Percentiles rank a stretch among this genome's conserved stretches.
phyloP scores from a whole-genome alignment of 2,888 invertebrate species.

The Branchinecta sandiegonensis region DNA sequence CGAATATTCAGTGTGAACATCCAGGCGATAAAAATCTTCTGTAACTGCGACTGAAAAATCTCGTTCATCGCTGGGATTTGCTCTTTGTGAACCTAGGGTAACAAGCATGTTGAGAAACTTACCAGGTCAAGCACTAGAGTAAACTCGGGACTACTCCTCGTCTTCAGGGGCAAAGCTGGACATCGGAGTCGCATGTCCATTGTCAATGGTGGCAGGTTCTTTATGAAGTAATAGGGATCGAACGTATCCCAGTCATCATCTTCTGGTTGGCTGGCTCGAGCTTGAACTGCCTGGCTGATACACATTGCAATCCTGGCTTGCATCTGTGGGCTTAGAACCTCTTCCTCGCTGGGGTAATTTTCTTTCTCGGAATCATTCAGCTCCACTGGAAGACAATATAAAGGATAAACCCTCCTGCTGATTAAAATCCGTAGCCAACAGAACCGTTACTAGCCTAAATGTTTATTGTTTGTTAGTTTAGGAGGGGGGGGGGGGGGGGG shows the following conservation, averaged over 20 bases:
- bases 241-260: slow-evolving; percentile 60
- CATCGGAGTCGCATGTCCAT: slow-evolving; percentile 56
- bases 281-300: not conserved
- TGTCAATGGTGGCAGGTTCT: slow-evolving; percentile 68
- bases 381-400: not conserved
- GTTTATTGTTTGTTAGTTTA: no score
- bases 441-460: no score
- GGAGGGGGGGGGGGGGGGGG: no score
- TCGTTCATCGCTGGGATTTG: no score
- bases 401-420: not conserved
- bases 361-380: slow-evolving; percentile 13
- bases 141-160: slow-evolving; percentile 79
- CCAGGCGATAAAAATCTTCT: no score
- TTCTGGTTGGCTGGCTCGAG: not conserved
- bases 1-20: no score
- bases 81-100: no score
- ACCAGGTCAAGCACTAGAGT: slow-evolving; percentile 60
- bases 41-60: no score
- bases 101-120: slow-evolving; percentile 32
- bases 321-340: not conserved
- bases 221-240: slow-evolving; percentile 80
- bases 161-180: slow-evolving; percentile 78
- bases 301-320: not conserved
- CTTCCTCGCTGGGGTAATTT: not conserved
- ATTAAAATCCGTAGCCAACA: not conserved